Percentiles rank a stretch among this genome's conserved stretches.
Conservation (phyloP, 2,113 vertebrate genomes). For the Brachyhypopomus occidentalis region DNA sequence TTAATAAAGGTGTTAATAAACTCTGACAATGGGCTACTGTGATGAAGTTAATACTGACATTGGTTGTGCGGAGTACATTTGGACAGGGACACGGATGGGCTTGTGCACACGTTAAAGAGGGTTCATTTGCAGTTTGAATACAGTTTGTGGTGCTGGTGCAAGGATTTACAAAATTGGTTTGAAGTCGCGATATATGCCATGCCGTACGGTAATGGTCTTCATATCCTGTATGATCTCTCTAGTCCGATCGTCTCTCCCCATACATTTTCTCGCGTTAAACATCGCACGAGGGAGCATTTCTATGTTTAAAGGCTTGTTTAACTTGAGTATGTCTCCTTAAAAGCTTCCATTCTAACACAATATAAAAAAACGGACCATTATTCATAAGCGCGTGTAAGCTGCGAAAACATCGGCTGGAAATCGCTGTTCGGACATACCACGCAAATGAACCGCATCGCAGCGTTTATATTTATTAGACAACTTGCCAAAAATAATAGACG, state of each 20-base stretch:
- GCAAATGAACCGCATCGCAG: slow-evolving; percentile 4
- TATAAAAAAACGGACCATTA: background rate
- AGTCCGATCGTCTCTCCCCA: background rate
- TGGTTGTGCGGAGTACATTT: too few relatives aligned
- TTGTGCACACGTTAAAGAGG: too few relatives aligned
- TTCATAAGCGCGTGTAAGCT: background rate
- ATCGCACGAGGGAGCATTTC: background rate
- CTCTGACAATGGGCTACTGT: too few relatives aligned
- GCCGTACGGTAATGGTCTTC: background rate
- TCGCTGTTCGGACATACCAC: background rate
- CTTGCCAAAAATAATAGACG: background rate
- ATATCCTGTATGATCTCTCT: background rate
- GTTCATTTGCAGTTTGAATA: too few relatives aligned
- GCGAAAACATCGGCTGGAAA: background rate
- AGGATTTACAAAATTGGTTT: too few relatives aligned
- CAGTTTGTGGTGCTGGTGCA: too few relatives aligned
- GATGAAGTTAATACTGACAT: too few relatives aligned
- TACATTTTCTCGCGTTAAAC: background rate
- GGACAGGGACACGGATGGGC: too few relatives aligned
- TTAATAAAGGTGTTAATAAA: too few relatives aligned
- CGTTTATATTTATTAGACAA: background rate
- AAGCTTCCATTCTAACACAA: background rate
- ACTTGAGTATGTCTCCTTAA: background rate
- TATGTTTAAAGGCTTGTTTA: slow-evolving; percentile 29
- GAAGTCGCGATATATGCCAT: too few relatives aligned